Evolutionary conservation across 2,888 invertebrate species (phyloP).

Genomic region (Ellobium chinense): DNA sequence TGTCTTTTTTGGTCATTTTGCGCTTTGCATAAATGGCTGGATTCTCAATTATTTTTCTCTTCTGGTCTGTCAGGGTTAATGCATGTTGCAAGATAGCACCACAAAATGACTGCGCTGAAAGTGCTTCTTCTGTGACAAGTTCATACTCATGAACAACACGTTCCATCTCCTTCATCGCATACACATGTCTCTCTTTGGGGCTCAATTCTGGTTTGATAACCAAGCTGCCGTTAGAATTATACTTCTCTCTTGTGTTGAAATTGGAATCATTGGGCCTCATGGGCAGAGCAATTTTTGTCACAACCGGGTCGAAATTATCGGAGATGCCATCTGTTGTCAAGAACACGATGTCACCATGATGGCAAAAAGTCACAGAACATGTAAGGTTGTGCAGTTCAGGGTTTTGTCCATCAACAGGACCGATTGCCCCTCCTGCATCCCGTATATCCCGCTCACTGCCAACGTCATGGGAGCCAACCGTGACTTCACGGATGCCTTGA

Average conservation of each 20-base stretch:
- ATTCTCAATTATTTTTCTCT: slow-evolving; percentile 90
- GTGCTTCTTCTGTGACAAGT: slow-evolving; percentile 74
- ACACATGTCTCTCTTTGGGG: slow-evolving; percentile 85
- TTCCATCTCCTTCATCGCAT: slow-evolving; percentile 84
- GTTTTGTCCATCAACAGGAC: slow-evolving; percentile 89
- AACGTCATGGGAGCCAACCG: slow-evolving; percentile 89
- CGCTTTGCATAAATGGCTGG: slow-evolving; percentile 74
- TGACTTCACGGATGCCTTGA: slow-evolving; percentile 90
- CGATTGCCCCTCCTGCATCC: slow-evolving; percentile 92
- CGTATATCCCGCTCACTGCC: slow-evolving; percentile 91
- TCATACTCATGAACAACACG: slow-evolving; percentile 77
- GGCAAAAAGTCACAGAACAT: slow-evolving; percentile 88
- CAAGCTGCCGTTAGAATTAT: slow-evolving; percentile 47
- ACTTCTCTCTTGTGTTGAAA: slow-evolving; percentile 49
- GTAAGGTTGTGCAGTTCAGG: slow-evolving; percentile 93
- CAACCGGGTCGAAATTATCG: slow-evolving; percentile 94
- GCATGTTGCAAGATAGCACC: slow-evolving; percentile 78
- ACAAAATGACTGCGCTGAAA: slow-evolving; percentile 77
- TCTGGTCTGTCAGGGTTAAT: slow-evolving; percentile 86
- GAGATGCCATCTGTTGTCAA: slow-evolving; percentile 94
- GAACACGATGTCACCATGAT: slow-evolving; percentile 90
- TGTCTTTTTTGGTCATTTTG: slow-evolving; percentile 73
- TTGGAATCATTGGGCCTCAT: slow-evolving; percentile 54
- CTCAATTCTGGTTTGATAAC: slow-evolving; percentile 75
- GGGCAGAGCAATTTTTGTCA: slow-evolving; percentile 88